phyloP scores from a whole-genome alignment of 2,888 invertebrate genomes.

The Watsonalla binaria region DNA sequence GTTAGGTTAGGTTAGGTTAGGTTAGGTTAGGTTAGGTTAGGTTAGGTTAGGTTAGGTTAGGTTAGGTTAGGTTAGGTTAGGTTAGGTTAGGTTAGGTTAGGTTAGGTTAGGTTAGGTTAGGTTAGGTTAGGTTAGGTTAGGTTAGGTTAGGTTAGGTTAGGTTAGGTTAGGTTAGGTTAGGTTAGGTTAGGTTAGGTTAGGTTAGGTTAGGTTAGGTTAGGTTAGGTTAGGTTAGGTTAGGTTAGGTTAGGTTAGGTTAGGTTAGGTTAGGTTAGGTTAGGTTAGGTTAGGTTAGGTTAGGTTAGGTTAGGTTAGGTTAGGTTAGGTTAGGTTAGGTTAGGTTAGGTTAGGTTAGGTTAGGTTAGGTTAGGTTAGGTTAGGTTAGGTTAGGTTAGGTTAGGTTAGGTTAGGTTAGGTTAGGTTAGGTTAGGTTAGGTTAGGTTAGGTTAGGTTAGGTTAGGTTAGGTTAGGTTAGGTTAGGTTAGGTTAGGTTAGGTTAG shows the following conservation, averaged over 20 bases:
- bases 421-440: conserved; percentile 17
- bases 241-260: conserved; percentile 14
- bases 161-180: conserved; percentile 19
- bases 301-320: conserved; percentile 11
- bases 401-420: conserved; percentile 16
- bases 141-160: conserved; percentile 15
- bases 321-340: conserved; percentile 13
- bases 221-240: conserved; percentile 15
- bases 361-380: conserved; percentile 16
- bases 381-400: conserved; percentile 16
- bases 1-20: background rate
- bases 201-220: conserved; percentile 17
- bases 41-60: background rate
- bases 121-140: background rate
- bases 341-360: conserved; percentile 12
- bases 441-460: conserved; percentile 17
- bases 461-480: conserved; percentile 16
- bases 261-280: conserved; percentile 13
- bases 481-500: no score
- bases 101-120: background rate
- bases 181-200: conserved; percentile 19
- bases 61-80: background rate
- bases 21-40: background rate
- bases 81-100: background rate
- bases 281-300: conserved; percentile 10